These are phyloP conservation scores for Ptyas mucosa DNA, from an alignment of 2,113 vertebrate species.

Conservation along the genomic window DNA sequence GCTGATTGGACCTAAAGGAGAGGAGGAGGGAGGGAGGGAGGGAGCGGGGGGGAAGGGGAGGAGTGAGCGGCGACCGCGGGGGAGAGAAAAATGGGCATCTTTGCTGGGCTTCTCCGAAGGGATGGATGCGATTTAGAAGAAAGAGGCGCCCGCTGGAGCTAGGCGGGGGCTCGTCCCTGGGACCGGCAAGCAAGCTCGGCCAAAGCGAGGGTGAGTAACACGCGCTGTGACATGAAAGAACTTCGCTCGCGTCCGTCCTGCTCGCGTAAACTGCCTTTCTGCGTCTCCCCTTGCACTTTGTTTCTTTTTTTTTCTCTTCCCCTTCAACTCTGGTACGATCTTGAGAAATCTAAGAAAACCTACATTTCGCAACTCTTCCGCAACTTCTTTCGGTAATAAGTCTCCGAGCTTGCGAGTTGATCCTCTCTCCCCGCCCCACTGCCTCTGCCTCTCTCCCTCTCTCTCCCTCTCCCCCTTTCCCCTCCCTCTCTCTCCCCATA, in stretches of 20 bases:
- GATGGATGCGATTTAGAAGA: background rate
- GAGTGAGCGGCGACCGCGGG: background rate
- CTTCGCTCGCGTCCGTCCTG: background rate
- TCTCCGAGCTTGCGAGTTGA: background rate
- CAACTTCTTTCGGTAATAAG: background rate
- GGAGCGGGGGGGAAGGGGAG: background rate
- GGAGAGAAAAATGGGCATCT: background rate
- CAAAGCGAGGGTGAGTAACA: background rate
- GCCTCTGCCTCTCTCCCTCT: too few relatives aligned
- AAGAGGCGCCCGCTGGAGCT: background rate
- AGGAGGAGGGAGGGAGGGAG: background rate
- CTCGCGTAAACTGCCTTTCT: background rate
- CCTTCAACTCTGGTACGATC: background rate
- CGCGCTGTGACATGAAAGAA: background rate
- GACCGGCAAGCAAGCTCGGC: background rate
- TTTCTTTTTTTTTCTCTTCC: background rate
- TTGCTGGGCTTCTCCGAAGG: background rate
- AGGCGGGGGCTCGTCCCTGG: background rate
- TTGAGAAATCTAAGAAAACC: background rate
- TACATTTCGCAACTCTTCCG: background rate
- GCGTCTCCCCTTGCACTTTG: background rate
- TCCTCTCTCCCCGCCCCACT: too few relatives aligned
- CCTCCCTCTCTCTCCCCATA: too few relatives aligned
- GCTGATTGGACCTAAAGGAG: background rate
- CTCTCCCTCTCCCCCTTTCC: too few relatives aligned